Base-by-base conservation (phyloP, 2,888 invertebrate genomes). In the Tinea semifulvella region DNA sequence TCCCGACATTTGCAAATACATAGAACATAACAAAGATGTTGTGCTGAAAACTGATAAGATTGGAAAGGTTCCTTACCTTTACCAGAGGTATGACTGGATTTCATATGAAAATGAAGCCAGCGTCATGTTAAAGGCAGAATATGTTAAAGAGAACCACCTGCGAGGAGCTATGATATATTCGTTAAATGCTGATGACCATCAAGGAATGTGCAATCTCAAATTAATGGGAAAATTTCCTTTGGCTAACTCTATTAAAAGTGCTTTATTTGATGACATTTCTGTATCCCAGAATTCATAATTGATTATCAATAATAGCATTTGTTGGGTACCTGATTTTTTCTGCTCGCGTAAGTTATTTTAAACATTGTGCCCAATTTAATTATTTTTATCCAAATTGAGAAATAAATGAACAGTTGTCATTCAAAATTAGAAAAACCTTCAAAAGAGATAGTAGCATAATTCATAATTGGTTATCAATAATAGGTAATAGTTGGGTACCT, bases 151-250 rank as follows among this genome's bases (percentile, higher is more conserved):
- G 5, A 77, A 85, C 42, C 76, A 83, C 25, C 84, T 91, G 53
- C 89, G 89, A 40, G 95, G 95, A 22, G 90, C 89, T 3, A 94
- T 94, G 94, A 77, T 94, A 47, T 92, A 89, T 68, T 89, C 91
- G 7, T 73, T 95, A 17, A 94, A 94, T 60, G 83, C 86, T 1
- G 95, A 95, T 62, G 94, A 95, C 65, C 87, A 85, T 61, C 75
- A 71, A 44, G 85, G 85, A 3, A 61, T 65, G 13, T 92, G 91
- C 59, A 52, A 56, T 14, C 31, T 44, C 5, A 47, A 49, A 18
- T 53, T 50, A 13, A 36, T 45, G 18, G 46, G 45, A 1, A 54
- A 52, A 44, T 61, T 63, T 45, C 67, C 67, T 22, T 57, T 75
- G 22, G 49, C 61, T 11, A 52, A 53, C 7, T 58, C 65, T 17